Percentiles rank a stretch among this genome's conserved stretches.
Evolutionary conservation across 1,140 invertebrate genomes (phyloP).

Genomic region (Orussus abietinus): DNA sequence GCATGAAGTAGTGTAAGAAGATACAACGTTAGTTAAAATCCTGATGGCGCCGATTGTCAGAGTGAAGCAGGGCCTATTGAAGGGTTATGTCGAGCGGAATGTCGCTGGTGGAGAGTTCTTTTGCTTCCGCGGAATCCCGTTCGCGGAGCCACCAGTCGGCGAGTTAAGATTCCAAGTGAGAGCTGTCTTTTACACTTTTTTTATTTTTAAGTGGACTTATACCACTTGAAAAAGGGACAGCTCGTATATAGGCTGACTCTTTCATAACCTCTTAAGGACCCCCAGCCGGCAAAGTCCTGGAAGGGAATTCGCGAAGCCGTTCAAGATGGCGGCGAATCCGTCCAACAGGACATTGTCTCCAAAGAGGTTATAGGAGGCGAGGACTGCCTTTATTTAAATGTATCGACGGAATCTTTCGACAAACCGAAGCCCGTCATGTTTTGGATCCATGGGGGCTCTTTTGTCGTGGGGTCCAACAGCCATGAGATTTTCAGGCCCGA

Average conservation of each 20-base stretch:
- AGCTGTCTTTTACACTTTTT: conserved; percentile 4
- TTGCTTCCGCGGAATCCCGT: conserved; percentile 58
- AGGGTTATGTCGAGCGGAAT: conserved; percentile 39
- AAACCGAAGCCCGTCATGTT: conserved; percentile 61
- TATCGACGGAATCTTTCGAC: conserved; percentile 65
- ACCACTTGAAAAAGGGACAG: conserved; percentile 3
- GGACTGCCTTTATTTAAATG: conserved; percentile 78
- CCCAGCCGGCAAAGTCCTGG: conserved; percentile 28
- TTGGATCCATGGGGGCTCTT: conserved; percentile 69
- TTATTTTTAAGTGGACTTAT: conserved; percentile 4
- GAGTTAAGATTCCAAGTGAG: conserved; percentile 61
- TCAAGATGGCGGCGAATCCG: conserved; percentile 17
- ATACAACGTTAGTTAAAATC: background rate
- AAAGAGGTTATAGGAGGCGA: conserved; percentile 53
- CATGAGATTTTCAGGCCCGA: conserved; percentile 48
- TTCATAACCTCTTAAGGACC: conserved; percentile 23
- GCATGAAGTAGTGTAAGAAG: no score
- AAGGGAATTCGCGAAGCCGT: conserved; percentile 24
- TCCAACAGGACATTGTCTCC: conserved; percentile 18
- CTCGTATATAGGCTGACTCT: background rate
- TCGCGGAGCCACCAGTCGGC: conserved; percentile 61
- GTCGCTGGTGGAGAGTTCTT: conserved; percentile 38
- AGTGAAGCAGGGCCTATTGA: conserved; percentile 41
- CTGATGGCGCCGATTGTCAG: conserved; percentile 41
- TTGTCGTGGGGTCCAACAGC: conserved; percentile 52